Conservation (phyloP, 2,113 vertebrate genomes). For the Ranitomeya variabilis region DNA sequence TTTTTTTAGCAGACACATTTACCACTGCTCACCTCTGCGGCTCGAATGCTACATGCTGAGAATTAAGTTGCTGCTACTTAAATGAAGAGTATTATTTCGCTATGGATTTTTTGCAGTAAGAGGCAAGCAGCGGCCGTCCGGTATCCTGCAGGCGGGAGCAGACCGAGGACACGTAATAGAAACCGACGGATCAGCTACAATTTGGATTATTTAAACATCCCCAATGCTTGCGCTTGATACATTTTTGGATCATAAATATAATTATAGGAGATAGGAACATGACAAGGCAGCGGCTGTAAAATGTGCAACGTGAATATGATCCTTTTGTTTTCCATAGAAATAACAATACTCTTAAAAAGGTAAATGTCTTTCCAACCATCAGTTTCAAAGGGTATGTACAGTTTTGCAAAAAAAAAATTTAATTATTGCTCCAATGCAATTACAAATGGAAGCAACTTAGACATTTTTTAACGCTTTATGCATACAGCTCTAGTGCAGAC, state of each 20-base stretch:
- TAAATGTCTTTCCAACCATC: not conserved
- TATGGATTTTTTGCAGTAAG: not conserved
- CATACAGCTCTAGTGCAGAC: not conserved
- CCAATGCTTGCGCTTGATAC: not conserved
- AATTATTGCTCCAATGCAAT: too few species aligned
- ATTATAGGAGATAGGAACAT: not conserved
- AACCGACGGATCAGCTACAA: not conserved
- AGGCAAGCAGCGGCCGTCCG: not conserved
- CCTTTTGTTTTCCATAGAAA: not conserved
- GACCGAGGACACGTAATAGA: not conserved
- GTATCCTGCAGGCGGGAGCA: not conserved
- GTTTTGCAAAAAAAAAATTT: too few species aligned
- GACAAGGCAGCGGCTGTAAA: not conserved
- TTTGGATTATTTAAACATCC: too few species aligned
- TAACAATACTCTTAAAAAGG: not conserved
- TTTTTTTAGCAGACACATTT: constrained; percentile 36
- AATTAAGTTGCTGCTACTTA: constrained; percentile 5
- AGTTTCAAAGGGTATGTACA: too few species aligned
- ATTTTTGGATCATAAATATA: not conserved
- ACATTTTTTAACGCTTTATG: not conserved
- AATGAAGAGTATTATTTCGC: constrained; percentile 12
- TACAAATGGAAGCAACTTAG: too few species aligned
- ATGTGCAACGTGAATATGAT: not conserved
- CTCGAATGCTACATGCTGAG: constrained; percentile 22
- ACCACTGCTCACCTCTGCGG: constrained; percentile 4